Conservation (phyloP, 2,888 invertebrate genomes). For the Nemotelus pantherinus region DNA sequence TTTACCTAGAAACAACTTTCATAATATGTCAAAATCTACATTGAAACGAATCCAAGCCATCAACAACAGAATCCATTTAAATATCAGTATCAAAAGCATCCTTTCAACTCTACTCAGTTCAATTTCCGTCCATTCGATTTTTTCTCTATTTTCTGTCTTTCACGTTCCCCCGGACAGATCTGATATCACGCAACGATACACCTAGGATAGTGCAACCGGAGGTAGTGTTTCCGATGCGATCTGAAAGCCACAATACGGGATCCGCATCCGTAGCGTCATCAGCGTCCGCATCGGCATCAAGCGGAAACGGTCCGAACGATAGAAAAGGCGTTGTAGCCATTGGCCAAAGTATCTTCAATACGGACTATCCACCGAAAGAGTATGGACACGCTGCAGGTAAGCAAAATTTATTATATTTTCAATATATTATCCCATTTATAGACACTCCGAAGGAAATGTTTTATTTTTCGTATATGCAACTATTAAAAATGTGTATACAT, state of each 20-base stretch:
- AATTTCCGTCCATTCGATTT: background rate
- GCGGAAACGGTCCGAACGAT: slow-evolving; percentile 55
- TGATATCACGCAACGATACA: slow-evolving; percentile 62
- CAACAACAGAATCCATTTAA: too few relatives aligned
- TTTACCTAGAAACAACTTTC: too few relatives aligned
- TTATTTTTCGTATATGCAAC: background rate
- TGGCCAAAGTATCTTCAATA: slow-evolving; percentile 64
- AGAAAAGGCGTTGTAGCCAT: slow-evolving; percentile 62
- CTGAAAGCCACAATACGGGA: slow-evolving; percentile 58
- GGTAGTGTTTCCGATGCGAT: slow-evolving; percentile 61
- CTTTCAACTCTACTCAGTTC: background rate
- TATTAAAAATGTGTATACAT: too few relatives aligned
- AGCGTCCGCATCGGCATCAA: slow-evolving; percentile 54
- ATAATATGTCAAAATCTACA: too few relatives aligned
- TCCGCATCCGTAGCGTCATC: slow-evolving; percentile 51
- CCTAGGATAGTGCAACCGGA: slow-evolving; percentile 62
- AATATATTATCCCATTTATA: too few relatives aligned
- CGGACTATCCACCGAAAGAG: slow-evolving; percentile 65
- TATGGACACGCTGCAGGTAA: slow-evolving; percentile 56
- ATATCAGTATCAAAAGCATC: too few relatives aligned
- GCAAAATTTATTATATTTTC: background rate
- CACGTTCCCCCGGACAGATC: slow-evolving; percentile 54
- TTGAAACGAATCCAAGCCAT: too few relatives aligned
- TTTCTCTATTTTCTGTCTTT: too few relatives aligned
- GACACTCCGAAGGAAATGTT: background rate